Conservation (phyloP, 2,888 invertebrate species). For the Drosophila recens region DNA sequence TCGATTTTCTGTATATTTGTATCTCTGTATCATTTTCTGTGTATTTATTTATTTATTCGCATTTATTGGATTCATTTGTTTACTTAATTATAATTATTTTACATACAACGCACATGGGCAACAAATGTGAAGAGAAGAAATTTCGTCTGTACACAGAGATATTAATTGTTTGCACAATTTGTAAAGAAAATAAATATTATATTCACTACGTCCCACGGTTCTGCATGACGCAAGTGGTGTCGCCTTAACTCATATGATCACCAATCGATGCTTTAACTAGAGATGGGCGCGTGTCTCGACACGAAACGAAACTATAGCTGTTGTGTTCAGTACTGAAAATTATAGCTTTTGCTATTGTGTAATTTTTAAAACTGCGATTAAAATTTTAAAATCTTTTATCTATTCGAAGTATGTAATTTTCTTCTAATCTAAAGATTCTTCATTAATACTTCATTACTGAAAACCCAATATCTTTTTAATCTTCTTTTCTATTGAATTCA, state of each 20-base stretch:
- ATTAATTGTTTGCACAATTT: slow-evolving; percentile 43
- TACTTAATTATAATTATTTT: slow-evolving; percentile 37
- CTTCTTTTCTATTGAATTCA: neutral
- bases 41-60: slow-evolving; percentile 20
- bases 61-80: slow-evolving; percentile 40
- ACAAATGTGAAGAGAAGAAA: neutral
- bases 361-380: too few species aligned
- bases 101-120: slow-evolving; percentile 4
- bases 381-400: too few species aligned
- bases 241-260: slow-evolving; percentile 28
- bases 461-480: neutral
- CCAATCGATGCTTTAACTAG: neutral
- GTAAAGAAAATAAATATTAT: slow-evolving; percentile 33
- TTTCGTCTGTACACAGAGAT: slow-evolving; percentile 16
- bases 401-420: too few species aligned
- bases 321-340: neutral
- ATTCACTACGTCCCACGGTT: slow-evolving; percentile 17
- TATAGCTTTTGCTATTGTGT: too few species aligned
- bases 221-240: slow-evolving; percentile 45
- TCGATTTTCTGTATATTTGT: slow-evolving; percentile 7
- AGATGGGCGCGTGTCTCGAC: slow-evolving; percentile 19
- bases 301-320: neutral
- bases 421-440: too few species aligned
- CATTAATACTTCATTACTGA: neutral
- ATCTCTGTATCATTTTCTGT: slow-evolving; percentile 14